phyloP scores from a whole-genome alignment of 2,113 vertebrate species.

The Clarias magur region DNA sequence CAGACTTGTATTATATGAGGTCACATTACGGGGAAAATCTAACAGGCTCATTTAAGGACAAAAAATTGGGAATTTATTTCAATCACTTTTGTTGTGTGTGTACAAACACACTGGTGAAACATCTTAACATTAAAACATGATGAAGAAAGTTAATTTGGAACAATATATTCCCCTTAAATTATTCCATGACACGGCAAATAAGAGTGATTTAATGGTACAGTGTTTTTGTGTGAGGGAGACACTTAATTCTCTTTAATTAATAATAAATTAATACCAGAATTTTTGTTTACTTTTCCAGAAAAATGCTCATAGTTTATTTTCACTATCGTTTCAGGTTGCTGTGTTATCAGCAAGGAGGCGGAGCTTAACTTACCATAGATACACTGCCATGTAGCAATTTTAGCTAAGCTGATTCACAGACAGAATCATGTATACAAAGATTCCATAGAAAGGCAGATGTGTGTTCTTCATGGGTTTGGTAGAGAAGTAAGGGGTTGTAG shows the following conservation, averaged over 20 bases:
- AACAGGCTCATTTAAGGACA: too few relatives aligned
- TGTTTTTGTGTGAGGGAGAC: not conserved
- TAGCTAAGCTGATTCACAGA: not conserved
- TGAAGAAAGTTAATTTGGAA: not conserved
- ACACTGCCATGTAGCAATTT: not conserved
- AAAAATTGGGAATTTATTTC: too few relatives aligned
- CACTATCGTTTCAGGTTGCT: not conserved
- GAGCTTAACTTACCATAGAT: not conserved
- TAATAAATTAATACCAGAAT: not conserved
- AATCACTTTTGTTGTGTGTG: too few relatives aligned
- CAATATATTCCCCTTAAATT: not conserved
- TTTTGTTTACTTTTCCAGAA: not conserved
- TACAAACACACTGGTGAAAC: too few relatives aligned
- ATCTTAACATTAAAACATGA: too few relatives aligned
- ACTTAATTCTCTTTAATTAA: not conserved
- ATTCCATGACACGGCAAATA: not conserved
- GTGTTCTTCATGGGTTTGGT: not conserved
- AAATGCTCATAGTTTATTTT: not conserved
- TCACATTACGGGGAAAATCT: too few relatives aligned
- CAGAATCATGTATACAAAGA: not conserved
- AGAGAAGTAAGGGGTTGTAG: not conserved
- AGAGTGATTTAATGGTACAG: not conserved
- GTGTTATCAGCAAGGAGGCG: not conserved
- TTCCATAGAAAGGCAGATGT: not conserved
- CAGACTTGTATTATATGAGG: too few relatives aligned